Percentiles rank a stretch among this genome's conserved stretches.
These are phyloP conservation scores for Contarinia nasturtii DNA, from an alignment of 1,140 invertebrate genomes.

Conservation along the genomic window DNA sequence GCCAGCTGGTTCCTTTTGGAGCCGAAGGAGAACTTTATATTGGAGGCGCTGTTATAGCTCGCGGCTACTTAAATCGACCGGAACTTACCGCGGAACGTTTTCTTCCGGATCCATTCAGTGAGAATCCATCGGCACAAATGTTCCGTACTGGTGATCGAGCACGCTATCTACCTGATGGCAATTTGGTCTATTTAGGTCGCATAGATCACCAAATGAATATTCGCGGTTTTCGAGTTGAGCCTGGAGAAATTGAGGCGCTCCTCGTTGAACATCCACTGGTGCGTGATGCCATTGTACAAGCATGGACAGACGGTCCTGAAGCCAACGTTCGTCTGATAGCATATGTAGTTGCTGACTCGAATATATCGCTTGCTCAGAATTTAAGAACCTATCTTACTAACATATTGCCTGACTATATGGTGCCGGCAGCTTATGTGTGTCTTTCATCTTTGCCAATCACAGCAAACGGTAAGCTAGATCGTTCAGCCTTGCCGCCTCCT, in stretches of 20 bases:
- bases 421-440: too few relatives aligned
- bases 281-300: too few relatives aligned
- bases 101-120: neutral
- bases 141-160: neutral
- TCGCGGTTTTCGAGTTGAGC: neutral
- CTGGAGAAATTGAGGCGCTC: neutral
- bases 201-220: neutral
- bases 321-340: too few relatives aligned
- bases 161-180: neutral
- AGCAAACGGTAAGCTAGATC: too few relatives aligned
- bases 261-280: too few relatives aligned
- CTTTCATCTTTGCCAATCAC: too few relatives aligned
- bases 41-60: neutral
- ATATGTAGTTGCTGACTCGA: too few relatives aligned
- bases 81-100: neutral
- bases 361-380: too few relatives aligned
- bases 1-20: neutral
- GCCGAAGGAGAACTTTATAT: neutral
- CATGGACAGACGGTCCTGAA: too few relatives aligned
- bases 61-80: neutral
- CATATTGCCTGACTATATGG: too few relatives aligned
- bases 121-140: neutral
- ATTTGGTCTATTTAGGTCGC: neutral
- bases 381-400: too few relatives aligned
- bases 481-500: too few relatives aligned